Conservation (phyloP, 1,140 invertebrate species). For the Conus ventricosus region DNA sequence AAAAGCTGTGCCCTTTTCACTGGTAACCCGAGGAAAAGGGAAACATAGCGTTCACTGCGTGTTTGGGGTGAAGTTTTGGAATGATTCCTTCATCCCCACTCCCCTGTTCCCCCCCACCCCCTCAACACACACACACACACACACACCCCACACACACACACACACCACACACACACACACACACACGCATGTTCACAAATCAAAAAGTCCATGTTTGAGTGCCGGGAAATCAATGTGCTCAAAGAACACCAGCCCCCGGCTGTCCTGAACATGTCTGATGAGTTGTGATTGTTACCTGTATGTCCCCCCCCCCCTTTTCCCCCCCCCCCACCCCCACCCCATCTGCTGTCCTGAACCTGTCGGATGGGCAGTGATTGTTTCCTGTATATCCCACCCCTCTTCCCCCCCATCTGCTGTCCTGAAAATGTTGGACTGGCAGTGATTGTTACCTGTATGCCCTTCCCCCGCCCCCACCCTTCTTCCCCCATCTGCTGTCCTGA, state of each 20-base stretch:
- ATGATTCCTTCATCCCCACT: neutral
- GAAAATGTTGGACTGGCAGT: too few species aligned
- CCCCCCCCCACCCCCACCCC: too few species aligned
- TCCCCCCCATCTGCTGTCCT: too few species aligned
- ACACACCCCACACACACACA: neutral
- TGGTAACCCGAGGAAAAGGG: neutral
- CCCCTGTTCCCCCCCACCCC: too few species aligned
- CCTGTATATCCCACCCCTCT: too few species aligned
- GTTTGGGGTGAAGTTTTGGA: neutral
- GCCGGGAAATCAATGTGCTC: neutral
- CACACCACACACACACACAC: neutral
- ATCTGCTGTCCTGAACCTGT: too few species aligned
- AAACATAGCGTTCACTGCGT: neutral
- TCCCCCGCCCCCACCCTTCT: too few species aligned
- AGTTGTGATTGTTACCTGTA: neutral
- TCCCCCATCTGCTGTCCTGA: too few species aligned
- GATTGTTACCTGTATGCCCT: too few species aligned
- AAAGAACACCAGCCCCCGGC: neutral
- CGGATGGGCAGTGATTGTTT: too few species aligned
- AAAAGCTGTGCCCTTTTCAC: conserved; percentile 28
- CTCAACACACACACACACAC: too few species aligned
- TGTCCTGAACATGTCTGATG: neutral
- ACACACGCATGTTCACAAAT: neutral
- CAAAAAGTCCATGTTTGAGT: neutral
- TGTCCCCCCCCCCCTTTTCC: too few species aligned